phyloP scores from a whole-genome alignment of 92 coral and sea anemone species.

The Umimayanthus chanpuru region DNA sequence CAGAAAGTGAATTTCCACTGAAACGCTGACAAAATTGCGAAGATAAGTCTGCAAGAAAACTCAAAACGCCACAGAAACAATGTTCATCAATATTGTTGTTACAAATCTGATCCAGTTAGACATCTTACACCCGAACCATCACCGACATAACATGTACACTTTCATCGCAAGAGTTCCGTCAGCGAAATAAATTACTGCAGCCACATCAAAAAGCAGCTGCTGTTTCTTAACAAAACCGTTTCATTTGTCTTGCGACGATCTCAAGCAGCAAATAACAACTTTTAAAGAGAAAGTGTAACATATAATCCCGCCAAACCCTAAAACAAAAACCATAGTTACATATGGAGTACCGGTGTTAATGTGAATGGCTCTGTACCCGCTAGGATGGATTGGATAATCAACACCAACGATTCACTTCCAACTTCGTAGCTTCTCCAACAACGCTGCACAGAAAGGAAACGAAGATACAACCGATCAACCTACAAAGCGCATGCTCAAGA shows the following conservation, averaged over 20 bases:
- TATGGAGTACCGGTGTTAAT: not conserved
- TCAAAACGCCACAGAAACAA: not conserved
- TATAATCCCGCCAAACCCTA: not conserved
- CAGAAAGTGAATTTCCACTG: too few relatives aligned
- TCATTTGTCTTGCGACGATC: not conserved
- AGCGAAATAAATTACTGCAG: not conserved
- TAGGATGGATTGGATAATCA: slow-evolving; percentile 8
- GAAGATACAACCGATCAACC: not conserved
- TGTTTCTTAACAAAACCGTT: not conserved
- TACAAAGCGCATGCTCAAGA: slow-evolving; percentile 20
- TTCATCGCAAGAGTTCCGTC: not conserved
- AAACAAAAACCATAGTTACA: not conserved
- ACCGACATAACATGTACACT: not conserved
- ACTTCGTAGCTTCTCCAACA: too few relatives aligned
- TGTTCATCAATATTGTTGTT: not conserved
- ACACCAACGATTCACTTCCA: not conserved
- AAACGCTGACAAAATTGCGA: too few relatives aligned
- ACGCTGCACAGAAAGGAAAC: too few relatives aligned
- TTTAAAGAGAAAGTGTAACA: not conserved
- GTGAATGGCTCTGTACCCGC: not conserved
- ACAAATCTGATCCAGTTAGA: not conserved
- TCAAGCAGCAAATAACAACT: not conserved
- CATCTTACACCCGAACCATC: not conserved
- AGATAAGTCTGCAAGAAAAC: too few relatives aligned
- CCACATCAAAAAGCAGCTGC: not conserved